A percentile compares a stretch with the other conserved stretches of the same genome.
phyloP scores from a whole-genome alignment of 1,140 invertebrate genomes.

The Holcopasites calliopsidis region DNA sequence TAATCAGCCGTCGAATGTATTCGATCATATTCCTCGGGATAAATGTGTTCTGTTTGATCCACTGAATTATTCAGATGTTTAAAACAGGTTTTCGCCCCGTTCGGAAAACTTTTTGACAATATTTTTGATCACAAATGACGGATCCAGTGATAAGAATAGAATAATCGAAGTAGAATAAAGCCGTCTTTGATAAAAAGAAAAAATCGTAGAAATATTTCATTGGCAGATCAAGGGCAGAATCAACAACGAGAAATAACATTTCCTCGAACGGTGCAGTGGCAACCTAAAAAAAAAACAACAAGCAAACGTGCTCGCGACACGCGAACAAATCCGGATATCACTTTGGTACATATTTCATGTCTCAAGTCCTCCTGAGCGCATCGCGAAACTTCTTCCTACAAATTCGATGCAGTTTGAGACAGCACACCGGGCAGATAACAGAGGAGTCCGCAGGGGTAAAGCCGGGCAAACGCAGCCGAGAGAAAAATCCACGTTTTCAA shows the following conservation, averaged over 20 bases:
- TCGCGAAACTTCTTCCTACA: neutral
- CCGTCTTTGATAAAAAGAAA: neutral
- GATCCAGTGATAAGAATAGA: no score
- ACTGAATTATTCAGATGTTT: no score
- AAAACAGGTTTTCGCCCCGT: no score
- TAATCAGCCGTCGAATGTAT: neutral
- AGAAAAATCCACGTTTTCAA: constrained; percentile 22
- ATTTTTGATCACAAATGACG: no score
- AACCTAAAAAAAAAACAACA: constrained; percentile 1
- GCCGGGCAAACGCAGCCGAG: neutral
- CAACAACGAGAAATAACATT: constrained; percentile 18
- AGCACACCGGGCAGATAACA: constrained; percentile 1
- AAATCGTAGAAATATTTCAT: neutral
- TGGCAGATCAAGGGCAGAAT: neutral
- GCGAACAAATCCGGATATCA: constrained; percentile 7
- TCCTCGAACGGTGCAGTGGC: neutral
- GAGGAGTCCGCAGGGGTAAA: constrained; percentile 4
- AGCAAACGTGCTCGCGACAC: constrained; percentile 6
- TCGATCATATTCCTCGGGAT: no score
- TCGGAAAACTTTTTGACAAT: no score
- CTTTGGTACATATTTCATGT: constrained; percentile 15
- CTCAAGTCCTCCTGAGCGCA: neutral
- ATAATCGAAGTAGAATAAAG: no score
- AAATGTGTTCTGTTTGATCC: no score
- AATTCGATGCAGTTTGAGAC: constrained; percentile 30